phyloP scores from a whole-genome alignment of 2,113 vertebrate species.

The Poecilia latipinna region DNA sequence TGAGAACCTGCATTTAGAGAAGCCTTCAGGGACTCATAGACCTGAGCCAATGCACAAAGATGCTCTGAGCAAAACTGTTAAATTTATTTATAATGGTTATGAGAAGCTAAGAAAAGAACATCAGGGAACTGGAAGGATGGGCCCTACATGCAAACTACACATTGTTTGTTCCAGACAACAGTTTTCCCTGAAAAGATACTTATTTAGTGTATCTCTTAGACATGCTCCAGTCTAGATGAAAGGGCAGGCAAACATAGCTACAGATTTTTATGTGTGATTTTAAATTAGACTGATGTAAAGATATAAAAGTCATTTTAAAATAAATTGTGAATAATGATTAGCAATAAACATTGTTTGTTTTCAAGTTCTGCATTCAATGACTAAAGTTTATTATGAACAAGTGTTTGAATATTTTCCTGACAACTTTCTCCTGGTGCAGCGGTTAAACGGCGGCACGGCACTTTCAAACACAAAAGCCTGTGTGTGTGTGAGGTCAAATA shows the following conservation, averaged over 20 bases:
- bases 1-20: slow-evolving; percentile 35
- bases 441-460: background rate
- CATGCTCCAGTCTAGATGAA: no score
- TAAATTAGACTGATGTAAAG: no score
- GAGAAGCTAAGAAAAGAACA: slow-evolving; percentile 15
- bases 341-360: background rate
- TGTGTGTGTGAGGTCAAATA: slow-evolving; percentile 4
- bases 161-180: background rate
- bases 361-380: background rate
- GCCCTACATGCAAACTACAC: background rate
- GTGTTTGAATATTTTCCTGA: background rate
- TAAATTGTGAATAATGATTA: background rate
- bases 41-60: slow-evolving; percentile 31
- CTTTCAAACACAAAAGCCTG: background rate
- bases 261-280: no score
- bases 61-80: slow-evolving; percentile 23
- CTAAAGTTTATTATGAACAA: background rate
- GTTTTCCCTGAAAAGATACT: no score
- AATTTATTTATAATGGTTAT: slow-evolving; percentile 15
- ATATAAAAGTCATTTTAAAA: background rate
- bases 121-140: background rate
- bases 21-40: slow-evolving; percentile 32
- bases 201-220: no score
- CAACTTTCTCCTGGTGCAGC: background rate
- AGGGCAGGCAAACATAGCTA: no score